Base-by-base conservation (phyloP, 2,888 invertebrate species). In the Belgica antarctica region DNA sequence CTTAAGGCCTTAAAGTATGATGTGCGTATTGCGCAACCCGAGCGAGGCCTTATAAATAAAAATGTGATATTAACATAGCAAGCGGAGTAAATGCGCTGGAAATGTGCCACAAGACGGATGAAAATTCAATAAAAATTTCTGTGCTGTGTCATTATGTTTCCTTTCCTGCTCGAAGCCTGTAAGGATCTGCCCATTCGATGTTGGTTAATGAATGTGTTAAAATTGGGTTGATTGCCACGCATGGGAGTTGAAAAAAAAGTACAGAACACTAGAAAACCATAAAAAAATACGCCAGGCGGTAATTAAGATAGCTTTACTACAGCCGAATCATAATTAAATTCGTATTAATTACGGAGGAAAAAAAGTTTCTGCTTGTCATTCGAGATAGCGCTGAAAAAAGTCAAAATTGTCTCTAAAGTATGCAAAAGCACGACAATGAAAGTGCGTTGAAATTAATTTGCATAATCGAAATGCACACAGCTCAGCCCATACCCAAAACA, bases 381-480 rank as follows among this genome's bases (percentile, higher is more conserved):
- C 41, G 22, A 52, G 22, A 41, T 17, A 8, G 22, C 52, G 22
- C 1, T 52, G 2, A 17, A 52, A 52, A 52, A 59, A 41, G 8
- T 41, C 41, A 41, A n/a, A 2, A n/a, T 4, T 4, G 10, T 41
- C 52, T 59, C 27, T 59, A 59, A 25, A 59, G 4, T 59, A 8
- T 12, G 17, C n/a, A n/a, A n/a, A n/a, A n/a, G n/a, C n/a, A n/a
- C n/a, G n/a, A n/a, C n/a, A n/a, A n/a, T 59, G 59, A 10, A 15
- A 19, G 27, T 62, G 34, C 10, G 27, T 27, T 19, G 47, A 65
- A 65, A 65, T 36, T 47, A 46, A 65, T 65, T 65, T 65, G 47
- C 65, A 65, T 65, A 65, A 47, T 65, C 65, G 17, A 22, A n/a
- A 27, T 31, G 19, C 24, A 34, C 5, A 34, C 62, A 62, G 10